Evolutionary conservation across 1,140 invertebrate genomes (phyloP), one percentile per base, ranked within the genome.

Genomic region (Monomorium pharaonis): DNA sequence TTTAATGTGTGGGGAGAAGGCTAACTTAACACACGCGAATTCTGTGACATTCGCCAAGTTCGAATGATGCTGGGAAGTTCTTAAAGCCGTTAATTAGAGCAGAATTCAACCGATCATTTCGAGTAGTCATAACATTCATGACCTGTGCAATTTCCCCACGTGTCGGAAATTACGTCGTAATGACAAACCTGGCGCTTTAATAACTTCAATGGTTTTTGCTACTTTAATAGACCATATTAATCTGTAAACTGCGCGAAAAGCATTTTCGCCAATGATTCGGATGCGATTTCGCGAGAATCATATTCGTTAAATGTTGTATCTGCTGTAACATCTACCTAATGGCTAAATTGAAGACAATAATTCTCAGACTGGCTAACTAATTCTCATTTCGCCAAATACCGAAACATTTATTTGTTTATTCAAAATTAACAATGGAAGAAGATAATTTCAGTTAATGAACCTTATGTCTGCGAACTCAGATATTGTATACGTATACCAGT

Each of bases 151-250:
- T 67, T 84, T 27, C 44, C 47, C 12, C 74, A 47, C 37, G 14
- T 69, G 30, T 44, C 0, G 42, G 12, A 70, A 76, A 72, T 87
- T 60, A 51, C 51, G 16, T n/a, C 44, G 12, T 80, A 87, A 80
- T 67, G 76, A 81, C 44, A 16, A 75, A 21, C 47, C 44, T 49
- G 62, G 21, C n/a, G 37, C 75, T 80, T 75, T 44, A 77, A 87
- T 65, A 85, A 69, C 51, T 62, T 51, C 33, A 42, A 80, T 69
- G 24, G 65, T 87, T 88, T 87, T 85, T 85, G 30, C 27, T 42
- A 37, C 14, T 27, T 85, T 85, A 75, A 76, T 54, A 56, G 54
- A 69, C 88, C 67, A 67, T 18, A 12, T 2, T 14, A 9, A 24
- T 60, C 10, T 69, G 69, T 27, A 62, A 44, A 30, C n/a, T n/a